A percentile compares a stretch with the other conserved stretches of the same genome.
These are phyloP conservation scores for Vulpes lagopus DNA, from an alignment of 2,113 vertebrate species.

Conservation along the genomic window DNA sequence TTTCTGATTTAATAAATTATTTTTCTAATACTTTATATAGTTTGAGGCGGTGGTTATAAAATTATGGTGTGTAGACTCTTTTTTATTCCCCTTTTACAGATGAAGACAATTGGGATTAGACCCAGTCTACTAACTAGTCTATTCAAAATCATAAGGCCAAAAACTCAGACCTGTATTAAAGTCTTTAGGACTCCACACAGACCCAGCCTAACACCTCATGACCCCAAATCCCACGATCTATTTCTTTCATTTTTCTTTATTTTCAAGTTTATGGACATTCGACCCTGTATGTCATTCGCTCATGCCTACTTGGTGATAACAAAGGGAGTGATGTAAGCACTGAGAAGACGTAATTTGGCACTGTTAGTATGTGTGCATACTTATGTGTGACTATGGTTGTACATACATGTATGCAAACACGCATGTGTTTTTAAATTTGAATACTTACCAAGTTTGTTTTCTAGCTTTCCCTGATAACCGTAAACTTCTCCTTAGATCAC, in stretches of 20 bases:
- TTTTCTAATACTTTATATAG: neutral
- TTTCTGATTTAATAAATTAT: neutral
- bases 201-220: neutral
- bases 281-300: neutral
- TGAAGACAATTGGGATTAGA: neutral
- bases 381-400: neutral
- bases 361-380: neutral
- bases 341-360: neutral
- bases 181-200: neutral
- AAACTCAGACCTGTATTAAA: neutral
- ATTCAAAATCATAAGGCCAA: neutral
- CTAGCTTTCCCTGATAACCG: neutral
- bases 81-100: neutral
- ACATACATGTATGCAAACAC: neutral
- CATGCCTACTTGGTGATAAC: neutral
- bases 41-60: neutral
- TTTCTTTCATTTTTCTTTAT: neutral
- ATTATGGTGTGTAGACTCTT: neutral
- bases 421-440: neutral
- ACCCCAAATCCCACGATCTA: neutral
- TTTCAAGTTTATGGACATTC: neutral
- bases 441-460: neutral
- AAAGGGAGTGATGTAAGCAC: neutral
- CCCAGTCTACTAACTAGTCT: neutral
- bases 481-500: neutral